phyloP scores from a whole-genome alignment of 1,140 invertebrate genomes.

The Trissolcus basalis region DNA sequence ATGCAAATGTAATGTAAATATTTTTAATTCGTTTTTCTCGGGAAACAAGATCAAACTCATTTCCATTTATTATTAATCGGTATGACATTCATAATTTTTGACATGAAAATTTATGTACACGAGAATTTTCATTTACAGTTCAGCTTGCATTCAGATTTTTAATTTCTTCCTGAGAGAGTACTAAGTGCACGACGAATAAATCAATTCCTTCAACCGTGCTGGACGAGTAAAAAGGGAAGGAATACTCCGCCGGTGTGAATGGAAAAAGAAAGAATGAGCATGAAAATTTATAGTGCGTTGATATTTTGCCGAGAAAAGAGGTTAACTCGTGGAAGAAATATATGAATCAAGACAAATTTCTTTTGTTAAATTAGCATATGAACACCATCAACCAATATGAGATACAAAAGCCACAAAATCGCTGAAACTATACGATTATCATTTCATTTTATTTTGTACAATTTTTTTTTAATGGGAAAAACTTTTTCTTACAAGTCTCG shows the following conservation, averaged over 20 bases:
- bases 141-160: constrained; percentile 61
- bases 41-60: no score
- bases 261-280: constrained; percentile 41
- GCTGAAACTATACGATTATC: no score
- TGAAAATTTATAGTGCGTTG: constrained; percentile 56
- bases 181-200: constrained; percentile 54
- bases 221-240: constrained; percentile 47
- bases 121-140: constrained; percentile 59
- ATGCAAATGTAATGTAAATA: no score
- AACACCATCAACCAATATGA: background rate
- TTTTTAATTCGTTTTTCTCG: background rate
- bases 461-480: no score
- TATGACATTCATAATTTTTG: constrained; percentile 4
- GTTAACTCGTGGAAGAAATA: constrained; percentile 38
- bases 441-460: no score
- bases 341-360: constrained; percentile 48
- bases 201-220: constrained; percentile 56
- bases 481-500: no score
- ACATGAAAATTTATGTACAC: constrained; percentile 42
- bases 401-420: no score
- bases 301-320: constrained; percentile 55
- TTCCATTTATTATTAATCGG: no score
- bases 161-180: constrained; percentile 56
- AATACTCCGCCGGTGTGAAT: constrained; percentile 44
- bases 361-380: constrained; percentile 15